Evolutionary conservation across 2,113 vertebrate genomes (phyloP), one percentile per base, ranked within the genome.

Genomic region (rabbit (Oryctolagus cuniculus)): DNA sequence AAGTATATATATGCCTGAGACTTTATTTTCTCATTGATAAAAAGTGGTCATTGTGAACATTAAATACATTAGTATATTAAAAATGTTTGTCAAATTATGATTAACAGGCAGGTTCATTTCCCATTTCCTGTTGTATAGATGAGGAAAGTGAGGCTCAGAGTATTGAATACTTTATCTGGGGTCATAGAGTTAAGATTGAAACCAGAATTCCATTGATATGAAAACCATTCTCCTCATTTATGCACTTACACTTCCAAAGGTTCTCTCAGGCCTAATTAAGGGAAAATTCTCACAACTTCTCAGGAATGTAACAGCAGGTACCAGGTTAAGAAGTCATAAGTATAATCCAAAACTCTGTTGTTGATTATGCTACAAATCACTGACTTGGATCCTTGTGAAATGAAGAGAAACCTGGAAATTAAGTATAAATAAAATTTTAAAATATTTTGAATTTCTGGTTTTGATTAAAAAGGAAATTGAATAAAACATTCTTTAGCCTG

Each of bases 391-490:
- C 38, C n/a, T 61, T 95, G 11, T 24, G 15, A 53, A 64, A 85
- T 79, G 6, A 95, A 87, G 27, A 87, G 9, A 73, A 89, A 55
- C 55, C 16, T 67, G n/a, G 22, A 94, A 78, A 38, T 36, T 63
- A 69, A 94, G 91, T 6, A 67, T 31, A 77, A 38, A n/a, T n/a
- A 58, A 4, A 36, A 2, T 95, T 91, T 51, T 7, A 85, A 51
- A 69, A 31, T 11, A 34, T 34, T 82, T 84, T 87, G 0, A 58
- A 34, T 80, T 58, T 93, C 15, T 70, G 2, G 4, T 87, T 90
- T 90, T 87, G 19, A 84, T 53, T 79, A 64, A 44, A 85, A 83
- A 44, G 2, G 8, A 75, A 85, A 88, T 84, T 87, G 2, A 95
- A 25, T 58, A 90, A 61, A 79, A 29, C 15, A 80, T 58, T 53